Conservation (phyloP, 2,113 vertebrate genomes). For the rat (Rattus norvegicus) region DNA sequence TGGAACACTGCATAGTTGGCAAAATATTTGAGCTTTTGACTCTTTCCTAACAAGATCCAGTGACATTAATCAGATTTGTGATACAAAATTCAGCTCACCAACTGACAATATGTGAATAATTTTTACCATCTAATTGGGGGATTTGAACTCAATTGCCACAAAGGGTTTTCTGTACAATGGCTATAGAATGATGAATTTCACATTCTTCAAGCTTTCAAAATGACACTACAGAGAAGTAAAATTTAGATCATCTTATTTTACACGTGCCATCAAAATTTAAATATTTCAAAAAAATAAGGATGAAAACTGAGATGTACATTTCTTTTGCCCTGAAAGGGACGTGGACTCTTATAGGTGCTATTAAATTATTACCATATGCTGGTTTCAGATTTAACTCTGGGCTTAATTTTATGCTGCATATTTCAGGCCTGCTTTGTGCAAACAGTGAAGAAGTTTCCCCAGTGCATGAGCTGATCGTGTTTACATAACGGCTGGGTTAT, state of each 20-base stretch:
- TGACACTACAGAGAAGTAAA: neutral
- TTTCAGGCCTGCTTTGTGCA: constrained; percentile 67
- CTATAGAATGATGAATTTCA: neutral
- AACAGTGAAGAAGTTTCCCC: constrained; percentile 65
- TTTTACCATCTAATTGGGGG: neutral
- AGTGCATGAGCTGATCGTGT: constrained; percentile 65
- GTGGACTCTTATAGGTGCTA: neutral
- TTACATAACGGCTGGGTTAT: constrained; percentile 73
- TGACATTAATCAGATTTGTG: constrained; percentile 47
- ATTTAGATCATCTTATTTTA: neutral
- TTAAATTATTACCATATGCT: constrained; percentile 45
- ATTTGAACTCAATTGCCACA: neutral
- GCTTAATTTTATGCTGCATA: constrained; percentile 77
- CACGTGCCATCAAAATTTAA: constrained; percentile 25
- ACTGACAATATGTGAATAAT: constrained; percentile 20
- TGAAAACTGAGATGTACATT: neutral
- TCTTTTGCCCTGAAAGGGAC: constrained; percentile 4
- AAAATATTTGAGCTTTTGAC: neutral
- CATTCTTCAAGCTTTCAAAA: neutral
- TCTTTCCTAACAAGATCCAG: neutral
- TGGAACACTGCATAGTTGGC: neutral
- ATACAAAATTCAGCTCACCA: neutral
- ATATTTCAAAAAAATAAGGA: neutral
- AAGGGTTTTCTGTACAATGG: neutral
- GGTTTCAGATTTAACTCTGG: constrained; percentile 68